Evolutionary conservation across 2,888 invertebrate genomes (phyloP), one percentile per base, ranked within the genome.

Genomic region (Ectobius pallidus): DNA sequence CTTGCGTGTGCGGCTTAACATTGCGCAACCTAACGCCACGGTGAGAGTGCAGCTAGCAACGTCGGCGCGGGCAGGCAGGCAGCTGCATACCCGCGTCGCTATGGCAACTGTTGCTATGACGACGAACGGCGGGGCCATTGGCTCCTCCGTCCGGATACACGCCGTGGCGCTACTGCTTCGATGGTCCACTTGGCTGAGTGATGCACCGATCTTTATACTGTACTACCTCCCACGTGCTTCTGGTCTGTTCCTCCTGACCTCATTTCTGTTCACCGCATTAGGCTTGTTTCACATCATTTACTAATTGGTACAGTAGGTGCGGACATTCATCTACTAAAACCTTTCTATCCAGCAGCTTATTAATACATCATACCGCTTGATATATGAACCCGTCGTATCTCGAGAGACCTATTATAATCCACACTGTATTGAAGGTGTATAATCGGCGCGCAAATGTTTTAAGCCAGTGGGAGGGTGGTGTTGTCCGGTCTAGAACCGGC

Each of bases 71-170:
- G 61, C 16, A 16, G 25, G 16, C 42, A 14, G 63, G 63, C 65
- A 63, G 63, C 63, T 63, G 63, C 63, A 63, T 16, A 42, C 20
- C 42, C 25, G 44, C 46, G 46, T 65, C 16, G 2, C 58, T 49
- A 44, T 68, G 30, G 70, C 16, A 44, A 70, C 70, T 27, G 70
- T 70, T 42, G 44, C 44, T 44, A 44, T 55, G 42, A 52, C 16
- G 52, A 69, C 69, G 25, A 46, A 11, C 32, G 34, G 69, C 27
- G 55, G 61, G 55, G 58, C 52, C 52, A 52, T 52, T 52, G 52
- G 52, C 52, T 52, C 52, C 52, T 25, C 58, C n/a, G n/a, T n/a
- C n/a, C 58, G 58, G 58, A 58, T 58, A 25, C 58, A 30, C 58
- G 58, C 32, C 32, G 58, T 30, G 58, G 30, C 58, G 58, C 34